Base-by-base conservation (phyloP, 1,140 invertebrate species). In the Magallana gigas region DNA sequence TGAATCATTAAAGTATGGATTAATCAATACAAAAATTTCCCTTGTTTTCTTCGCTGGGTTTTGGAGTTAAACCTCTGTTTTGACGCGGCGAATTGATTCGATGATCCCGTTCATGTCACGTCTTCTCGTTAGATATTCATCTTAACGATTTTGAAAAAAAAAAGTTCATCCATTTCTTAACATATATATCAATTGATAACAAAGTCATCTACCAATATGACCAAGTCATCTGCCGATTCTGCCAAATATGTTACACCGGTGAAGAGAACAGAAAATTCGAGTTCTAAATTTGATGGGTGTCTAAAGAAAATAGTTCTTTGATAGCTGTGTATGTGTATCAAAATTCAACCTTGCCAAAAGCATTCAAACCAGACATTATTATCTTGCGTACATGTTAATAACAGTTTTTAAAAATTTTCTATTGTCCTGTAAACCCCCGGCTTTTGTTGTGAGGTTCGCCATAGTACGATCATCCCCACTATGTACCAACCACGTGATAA, bases 351-450 rank as follows among this genome's bases (percentile, higher is more conserved):
- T 76, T 76, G 68, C 68, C 68, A 76, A 76, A 11, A 76, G 68
- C 68, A 76, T 76, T 76, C 68, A 76, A 76, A 76, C 68, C 68
- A 76, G 68, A 76, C 68, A 76, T 76, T 76, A 76, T 76, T 76
- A 76, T 76, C 68, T 76, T 36, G 23, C 18, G 29, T 76, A 76
- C 68, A 76, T 76, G 68, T 48, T 76, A 76, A 76, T 76, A 76
- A 76, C 68, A 76, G 68, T 76, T 76, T 76, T 76, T 76, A 76
- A 76, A 48, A 76, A 76, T 76, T 76, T 76, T 7, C 68, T 36
- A 76, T 76, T 76, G 68, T 76, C 68, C 68, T 29, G 8, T 76
- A 76, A 76, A 76, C 18, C 68, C 68, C 23, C 8, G 23, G 18
- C 68, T 76, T 76, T 76, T 76, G 68, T 76, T 76, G 23, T 29